Evolutionary conservation across 2,113 vertebrate species (phyloP).

Genomic region (Phalacrocorax carbo): DNA sequence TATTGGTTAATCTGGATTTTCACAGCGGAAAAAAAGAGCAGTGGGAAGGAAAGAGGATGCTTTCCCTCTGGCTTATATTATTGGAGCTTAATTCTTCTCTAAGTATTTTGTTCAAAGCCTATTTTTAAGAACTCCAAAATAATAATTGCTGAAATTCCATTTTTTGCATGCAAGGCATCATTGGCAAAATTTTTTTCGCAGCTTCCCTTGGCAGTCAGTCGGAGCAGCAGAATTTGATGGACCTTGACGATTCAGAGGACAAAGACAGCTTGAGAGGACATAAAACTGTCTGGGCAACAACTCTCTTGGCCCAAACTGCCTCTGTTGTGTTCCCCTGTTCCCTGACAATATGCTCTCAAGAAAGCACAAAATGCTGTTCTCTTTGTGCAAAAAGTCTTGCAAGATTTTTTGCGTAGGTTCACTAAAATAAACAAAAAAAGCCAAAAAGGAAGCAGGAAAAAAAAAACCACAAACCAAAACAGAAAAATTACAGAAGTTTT

Average conservation of each 20-base stretch:
- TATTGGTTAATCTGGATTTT: background rate
- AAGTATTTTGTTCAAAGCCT: background rate
- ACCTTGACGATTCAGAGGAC: background rate
- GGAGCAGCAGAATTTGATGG: slow-evolving; percentile 13
- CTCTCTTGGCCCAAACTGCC: background rate
- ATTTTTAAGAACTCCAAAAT: background rate
- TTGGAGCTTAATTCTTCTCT: background rate
- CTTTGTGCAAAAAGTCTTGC: background rate
- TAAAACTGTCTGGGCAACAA: background rate
- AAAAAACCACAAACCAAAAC: background rate
- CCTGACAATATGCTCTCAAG: background rate
- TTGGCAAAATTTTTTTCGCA: background rate
- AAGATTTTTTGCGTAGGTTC: background rate
- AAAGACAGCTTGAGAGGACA: background rate
- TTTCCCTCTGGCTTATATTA: background rate
- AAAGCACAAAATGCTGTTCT: slow-evolving; percentile 8
- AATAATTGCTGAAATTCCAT: slow-evolving; percentile 5
- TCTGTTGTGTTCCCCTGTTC: background rate
- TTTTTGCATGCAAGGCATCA: background rate
- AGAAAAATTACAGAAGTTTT: background rate
- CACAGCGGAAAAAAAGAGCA: background rate
- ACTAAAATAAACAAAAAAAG: background rate
- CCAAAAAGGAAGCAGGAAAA: background rate
- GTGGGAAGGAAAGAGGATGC: background rate
- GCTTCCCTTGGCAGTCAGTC: background rate